These are phyloP conservation scores for Heterochromis multidens DNA, from an alignment of 2,113 vertebrate genomes.

Conservation along the genomic window DNA sequence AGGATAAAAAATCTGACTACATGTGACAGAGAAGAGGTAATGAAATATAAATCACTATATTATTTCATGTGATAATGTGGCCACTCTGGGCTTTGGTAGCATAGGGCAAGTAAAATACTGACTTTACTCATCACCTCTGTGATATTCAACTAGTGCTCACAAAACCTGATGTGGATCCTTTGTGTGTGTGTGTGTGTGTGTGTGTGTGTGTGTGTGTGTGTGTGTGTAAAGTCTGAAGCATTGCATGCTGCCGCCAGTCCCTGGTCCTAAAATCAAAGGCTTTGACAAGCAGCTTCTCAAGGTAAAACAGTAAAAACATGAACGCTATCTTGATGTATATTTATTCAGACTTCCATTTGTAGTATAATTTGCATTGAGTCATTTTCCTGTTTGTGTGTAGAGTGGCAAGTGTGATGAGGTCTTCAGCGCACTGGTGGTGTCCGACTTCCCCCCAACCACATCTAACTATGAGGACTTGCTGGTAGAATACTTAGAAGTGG, in stretches of 20 bases:
- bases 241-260: constrained; percentile 89
- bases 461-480: constrained; percentile 84
- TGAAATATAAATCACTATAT: not conserved
- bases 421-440: constrained; percentile 82
- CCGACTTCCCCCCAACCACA: constrained; percentile 81
- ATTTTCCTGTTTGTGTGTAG: constrained; percentile 64
- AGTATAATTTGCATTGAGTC: not conserved
- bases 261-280: constrained; percentile 95
- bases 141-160: not conserved
- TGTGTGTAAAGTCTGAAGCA: constrained; percentile 80
- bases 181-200: constrained; percentile 21
- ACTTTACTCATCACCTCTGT: not conserved
- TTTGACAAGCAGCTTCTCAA: constrained; percentile 89
- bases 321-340: not conserved
- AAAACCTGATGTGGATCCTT: not conserved
- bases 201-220: not conserved
- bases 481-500: constrained; percentile 89
- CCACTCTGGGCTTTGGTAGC: not conserved
- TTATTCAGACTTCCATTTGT: not conserved
- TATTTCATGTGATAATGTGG: not conserved
- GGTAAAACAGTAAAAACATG: constrained; percentile 71
- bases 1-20: not conserved
- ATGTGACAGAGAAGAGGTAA: not conserved
- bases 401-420: constrained; percentile 85
- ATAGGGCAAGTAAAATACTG: not conserved